Base-by-base conservation (phyloP, 2,113 vertebrate genomes). In the Tenebrosternarchus preto region DNA sequence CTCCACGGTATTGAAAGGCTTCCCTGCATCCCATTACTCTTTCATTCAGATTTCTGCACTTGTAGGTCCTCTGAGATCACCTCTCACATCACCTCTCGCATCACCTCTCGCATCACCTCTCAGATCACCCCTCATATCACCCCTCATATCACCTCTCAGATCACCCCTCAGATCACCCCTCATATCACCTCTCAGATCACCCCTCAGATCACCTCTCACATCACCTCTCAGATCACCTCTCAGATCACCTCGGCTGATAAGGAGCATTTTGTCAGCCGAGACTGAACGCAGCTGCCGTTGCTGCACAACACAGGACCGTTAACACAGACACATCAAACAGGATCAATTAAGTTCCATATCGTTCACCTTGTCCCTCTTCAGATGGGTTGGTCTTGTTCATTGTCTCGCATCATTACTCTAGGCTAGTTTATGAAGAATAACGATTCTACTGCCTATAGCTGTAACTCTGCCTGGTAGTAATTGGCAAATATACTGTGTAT, bases 21-120 rank as follows among this genome's bases (percentile, higher is more conserved):
- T 92, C 92, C 91, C 92, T 82, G 79, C 92, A 87, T 92, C 91
- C 88, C 91, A 93, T 93, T 91, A 93, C 91, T 93, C 91, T 92
- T 92, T 92, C 84, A 92, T 91, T n/a, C n/a, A 88, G 90, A 85
- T 86, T 86, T 81, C 88, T 81, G 79, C 85, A 83, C 81, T 85
- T 90, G 89, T 88, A 92, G 91, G 90, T 89, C 89, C 90, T 87
- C 91, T 89, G 85, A n/a, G n/a, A n/a, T n/a, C n/a, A 84, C 85
- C 88, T 89, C 92, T 92, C 92, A 91, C 91, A 93, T 92, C 92
- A 93, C 91, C 88, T 86, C 66, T n/a, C n/a, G n/a, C n/a, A n/a
- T n/a, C n/a, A n/a, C n/a, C n/a, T n/a, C n/a, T n/a, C n/a, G n/a
- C n/a, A n/a, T n/a, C n/a, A 84, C 85, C 88, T 89, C 92, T 92